A percentile compares a stretch with the other conserved stretches of the same genome.
phyloP scores from a whole-genome alignment of 2,888 invertebrate species.

The Sinodicranocentrus sp. region DNA sequence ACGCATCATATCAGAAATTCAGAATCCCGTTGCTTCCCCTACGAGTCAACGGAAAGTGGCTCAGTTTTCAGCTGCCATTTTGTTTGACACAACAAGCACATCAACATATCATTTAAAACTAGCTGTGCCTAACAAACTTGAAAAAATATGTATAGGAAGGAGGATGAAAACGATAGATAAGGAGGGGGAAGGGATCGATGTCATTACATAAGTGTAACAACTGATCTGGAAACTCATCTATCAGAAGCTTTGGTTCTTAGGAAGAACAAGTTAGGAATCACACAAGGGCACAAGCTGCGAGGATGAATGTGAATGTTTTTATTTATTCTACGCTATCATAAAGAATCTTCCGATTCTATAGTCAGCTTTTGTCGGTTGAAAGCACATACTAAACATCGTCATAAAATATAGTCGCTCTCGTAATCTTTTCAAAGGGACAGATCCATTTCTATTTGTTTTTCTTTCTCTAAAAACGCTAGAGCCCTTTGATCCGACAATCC shows the following conservation, averaged over 20 bases:
- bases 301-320: slow-evolving; percentile 30
- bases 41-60: neutral
- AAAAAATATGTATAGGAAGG: neutral
- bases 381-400: slow-evolving; percentile 22
- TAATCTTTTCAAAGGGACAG: slow-evolving; percentile 30
- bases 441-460: slow-evolving; percentile 56
- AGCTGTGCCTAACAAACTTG: neutral
- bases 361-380: slow-evolving; percentile 52
- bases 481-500: slow-evolving; percentile 57
- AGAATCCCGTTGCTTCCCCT: too few species aligned
- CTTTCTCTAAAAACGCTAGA: slow-evolving; percentile 17
- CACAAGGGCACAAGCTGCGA: slow-evolving; percentile 47
- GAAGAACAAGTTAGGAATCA: neutral
- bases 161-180: slow-evolving; percentile 6
- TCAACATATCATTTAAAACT: slow-evolving; percentile 18
- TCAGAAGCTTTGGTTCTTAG: slow-evolving; percentile 2
- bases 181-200: slow-evolving; percentile 8
- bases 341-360: slow-evolving; percentile 45
- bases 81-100: slow-evolving; percentile 40
- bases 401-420: slow-evolving; percentile 37
- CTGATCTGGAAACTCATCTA: slow-evolving; percentile 41
- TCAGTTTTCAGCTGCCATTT: slow-evolving; percentile 56
- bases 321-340: slow-evolving; percentile 43
- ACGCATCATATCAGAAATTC: too few species aligned
- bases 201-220: slow-evolving; percentile 20